Base-by-base conservation (phyloP, 1,140 invertebrate species). In the Calosoma granatense region DNA sequence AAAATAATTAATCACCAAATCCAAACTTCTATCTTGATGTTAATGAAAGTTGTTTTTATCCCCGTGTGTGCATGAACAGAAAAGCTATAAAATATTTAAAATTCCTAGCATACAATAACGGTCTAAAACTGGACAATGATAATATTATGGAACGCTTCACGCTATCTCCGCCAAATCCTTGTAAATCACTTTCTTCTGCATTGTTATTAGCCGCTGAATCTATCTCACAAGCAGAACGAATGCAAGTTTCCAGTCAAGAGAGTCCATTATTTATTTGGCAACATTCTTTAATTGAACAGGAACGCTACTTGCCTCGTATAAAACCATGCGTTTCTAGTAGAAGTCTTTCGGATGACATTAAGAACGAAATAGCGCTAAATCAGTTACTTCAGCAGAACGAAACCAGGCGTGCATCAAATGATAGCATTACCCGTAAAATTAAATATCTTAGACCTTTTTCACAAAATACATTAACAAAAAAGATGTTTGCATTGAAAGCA, bases 341-440 rank as follows among this genome's bases (percentile, higher is more conserved):
- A 47, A 47, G 41, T 47, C 41, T 47, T 12, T 12, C 41, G 4
- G 41, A 47, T 4, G 41, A 47, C 15, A 17, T 47, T 17, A 47
- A 47, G 17, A 17, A 47, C 9, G 41, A 47, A 17, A 9, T 47
- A 17, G 9, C 41, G 41, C 6, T 47, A 47, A 9, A 17, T 11
- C 9, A 47, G 17, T 47, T 82, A 20, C 65, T 83, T 1, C 70
- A 72, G 14, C 75, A 81, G 39, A 79, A 83, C 59, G 79, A 82
- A 57, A 73, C 69, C 79, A 4, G 76, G 77, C 1, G 70, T 43
- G 67, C 70, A 9, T 69, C 73, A 6, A 69, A 66, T 22, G 75
- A 70, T 60, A 73, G 75, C 17, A 72, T 82, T 26, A 71, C 73
- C 0, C 71, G 77, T 51, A 73, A 76, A 1, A 71, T 84, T 56